Conservation (phyloP, 2,113 vertebrate genomes). For the Okapia johnstoni region DNA sequence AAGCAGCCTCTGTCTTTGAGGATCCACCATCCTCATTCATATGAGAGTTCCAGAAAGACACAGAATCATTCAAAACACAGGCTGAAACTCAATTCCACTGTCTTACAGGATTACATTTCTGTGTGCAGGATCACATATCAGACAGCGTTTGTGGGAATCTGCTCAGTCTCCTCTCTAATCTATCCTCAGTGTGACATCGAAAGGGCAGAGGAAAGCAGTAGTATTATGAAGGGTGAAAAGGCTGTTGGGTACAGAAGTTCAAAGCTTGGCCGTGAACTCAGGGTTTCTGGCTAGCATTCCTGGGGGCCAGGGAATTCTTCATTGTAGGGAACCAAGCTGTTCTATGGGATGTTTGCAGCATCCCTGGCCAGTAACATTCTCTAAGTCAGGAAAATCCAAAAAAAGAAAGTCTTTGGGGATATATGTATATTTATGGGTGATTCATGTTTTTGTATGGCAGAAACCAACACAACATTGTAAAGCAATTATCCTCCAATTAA, state of each 20-base stretch:
- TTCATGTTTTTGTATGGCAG: fast-evolving
- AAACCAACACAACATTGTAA: neutral
- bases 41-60: neutral
- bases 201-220: neutral
- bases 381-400: neutral
- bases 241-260: neutral
- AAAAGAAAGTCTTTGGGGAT: neutral
- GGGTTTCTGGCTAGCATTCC: neutral
- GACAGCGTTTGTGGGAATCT: neutral
- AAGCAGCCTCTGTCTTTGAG: neutral
- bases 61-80: neutral
- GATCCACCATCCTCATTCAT: neutral
- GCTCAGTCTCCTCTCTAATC: neutral
- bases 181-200: neutral
- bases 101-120: neutral
- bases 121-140: neutral
- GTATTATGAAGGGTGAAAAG: neutral
- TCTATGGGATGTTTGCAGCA: neutral
- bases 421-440: neutral
- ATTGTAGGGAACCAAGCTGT: neutral
- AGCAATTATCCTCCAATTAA: neutral
- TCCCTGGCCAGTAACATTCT: neutral
- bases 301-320: neutral
- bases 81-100: neutral
- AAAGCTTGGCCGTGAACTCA: neutral